phyloP scores from a whole-genome alignment of 2,888 invertebrate species.

The Tetramorium bicarinatum region DNA sequence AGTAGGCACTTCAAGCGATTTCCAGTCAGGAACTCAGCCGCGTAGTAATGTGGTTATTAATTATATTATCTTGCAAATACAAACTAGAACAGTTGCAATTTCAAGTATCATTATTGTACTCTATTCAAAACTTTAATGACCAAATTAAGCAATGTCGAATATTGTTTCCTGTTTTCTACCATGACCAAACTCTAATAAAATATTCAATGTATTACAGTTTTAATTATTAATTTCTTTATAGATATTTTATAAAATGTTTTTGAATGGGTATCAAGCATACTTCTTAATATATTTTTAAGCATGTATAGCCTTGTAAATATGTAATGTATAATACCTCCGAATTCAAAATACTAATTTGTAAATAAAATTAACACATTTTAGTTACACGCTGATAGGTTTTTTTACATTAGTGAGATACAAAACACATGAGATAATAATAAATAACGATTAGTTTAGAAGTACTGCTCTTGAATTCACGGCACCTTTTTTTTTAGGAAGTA shows the following conservation, averaged over 20 bases:
- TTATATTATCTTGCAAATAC: slow-evolving; percentile 50
- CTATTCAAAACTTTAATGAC: background rate
- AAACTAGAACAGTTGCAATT: slow-evolving; percentile 30
- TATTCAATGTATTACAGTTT: background rate
- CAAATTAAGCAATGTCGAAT: background rate
- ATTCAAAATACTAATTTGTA: background rate
- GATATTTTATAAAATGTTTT: background rate
- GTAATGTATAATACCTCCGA: background rate
- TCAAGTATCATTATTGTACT: background rate
- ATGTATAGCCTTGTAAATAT: background rate
- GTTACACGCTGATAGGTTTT: background rate
- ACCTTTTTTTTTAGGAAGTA: background rate
- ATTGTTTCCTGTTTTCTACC: background rate
- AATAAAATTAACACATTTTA: background rate
- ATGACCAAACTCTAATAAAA: slow-evolving; percentile 6
- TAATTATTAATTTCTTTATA: background rate
- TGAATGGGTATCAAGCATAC: background rate
- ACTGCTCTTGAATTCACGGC: background rate
- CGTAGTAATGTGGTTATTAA: slow-evolving; percentile 43
- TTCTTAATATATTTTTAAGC: background rate
- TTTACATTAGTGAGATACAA: background rate
- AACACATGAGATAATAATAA: background rate
- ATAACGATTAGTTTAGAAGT: background rate
- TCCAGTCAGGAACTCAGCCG: slow-evolving; percentile 6
- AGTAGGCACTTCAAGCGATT: slow-evolving; percentile 50